Evolutionary conservation across 1,140 invertebrate species (phyloP), one percentile per base, ranked within the genome.

Genomic region (Drosophila nasuta): DNA sequence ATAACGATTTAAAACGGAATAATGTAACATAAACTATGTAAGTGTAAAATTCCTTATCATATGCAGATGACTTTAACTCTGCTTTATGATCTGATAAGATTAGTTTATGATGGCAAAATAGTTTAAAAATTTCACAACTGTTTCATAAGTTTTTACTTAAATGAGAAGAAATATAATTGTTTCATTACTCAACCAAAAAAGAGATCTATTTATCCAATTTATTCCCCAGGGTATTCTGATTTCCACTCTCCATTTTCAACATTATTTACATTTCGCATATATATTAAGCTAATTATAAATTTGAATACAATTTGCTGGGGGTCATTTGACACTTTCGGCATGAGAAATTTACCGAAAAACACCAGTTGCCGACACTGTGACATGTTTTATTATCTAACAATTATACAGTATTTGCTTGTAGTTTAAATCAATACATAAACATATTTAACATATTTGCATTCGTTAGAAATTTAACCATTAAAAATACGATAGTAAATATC

Each of bases 401-500:
- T 54, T 8, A 25, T 1, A 59, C 10, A 20, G 5, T 56, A 13
- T 52, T 69, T 69, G 28, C 30, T 28, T 60, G 25, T 13, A 51
- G 38, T 52, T 51, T 5, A 69, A 60, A 68, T 54, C 60, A 38
- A 52, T 59, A 33, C 8, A 15, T 67, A 45, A 59, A 73, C 33
- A 59, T 43, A 17, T 15, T 67, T 51, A 46, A 45, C 35, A 25
- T 7, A 69, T 20, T 30, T 59, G 41, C 15, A 59, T 60, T 73
- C 20, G 64, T 35, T 72, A 6, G 43, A 30, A 35, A 38, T 8
- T 20, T 33, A 57, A 11, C 30, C 20, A 60, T 62, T 28, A 74
- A 59, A 74, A 62, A 46, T 20, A 5, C 57, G 33, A 28, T 41
- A n/a, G 59, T 58, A 70, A 75, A 70, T 63, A 70, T 64, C 35